Evolutionary conservation across 2,797 vertebrate genomes (phyloP).

Genomic region (Anabacerthia variegaticeps): DNA sequence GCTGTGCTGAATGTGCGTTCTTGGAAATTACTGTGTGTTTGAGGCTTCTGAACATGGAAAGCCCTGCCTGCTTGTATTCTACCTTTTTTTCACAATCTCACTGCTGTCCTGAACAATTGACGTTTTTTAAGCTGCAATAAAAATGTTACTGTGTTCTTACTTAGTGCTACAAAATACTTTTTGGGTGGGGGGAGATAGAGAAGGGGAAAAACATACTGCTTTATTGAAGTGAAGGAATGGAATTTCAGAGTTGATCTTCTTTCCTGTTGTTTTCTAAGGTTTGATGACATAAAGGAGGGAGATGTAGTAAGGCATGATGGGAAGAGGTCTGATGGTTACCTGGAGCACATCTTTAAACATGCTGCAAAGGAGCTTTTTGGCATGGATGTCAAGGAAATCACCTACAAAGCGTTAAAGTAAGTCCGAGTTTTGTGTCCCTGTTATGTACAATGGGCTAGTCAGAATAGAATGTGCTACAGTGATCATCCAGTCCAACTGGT

Average conservation of each 20-base stretch:
- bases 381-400: slow-evolving; percentile 88
- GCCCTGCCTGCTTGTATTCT: background rate
- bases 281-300: slow-evolving; percentile 79
- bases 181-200: background rate
- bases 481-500: background rate
- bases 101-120: background rate
- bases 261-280: slow-evolving; percentile 71
- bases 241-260: background rate
- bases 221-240: background rate
- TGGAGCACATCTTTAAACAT: slow-evolving; percentile 92
- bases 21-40: background rate
- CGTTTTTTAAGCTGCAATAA: background rate
- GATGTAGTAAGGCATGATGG: slow-evolving; percentile 84
- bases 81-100: background rate
- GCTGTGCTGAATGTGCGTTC: background rate
- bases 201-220: background rate
- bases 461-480: background rate
- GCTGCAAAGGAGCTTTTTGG: slow-evolving; percentile 94
- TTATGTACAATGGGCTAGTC: background rate
- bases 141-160: background rate
- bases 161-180: background rate
- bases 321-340: slow-evolving; percentile 88
- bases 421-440: background rate
- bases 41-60: background rate
- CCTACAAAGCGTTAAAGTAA: slow-evolving; percentile 90